Conservation (phyloP, 2,113 vertebrate genomes). For the Menidia beryllina region DNA sequence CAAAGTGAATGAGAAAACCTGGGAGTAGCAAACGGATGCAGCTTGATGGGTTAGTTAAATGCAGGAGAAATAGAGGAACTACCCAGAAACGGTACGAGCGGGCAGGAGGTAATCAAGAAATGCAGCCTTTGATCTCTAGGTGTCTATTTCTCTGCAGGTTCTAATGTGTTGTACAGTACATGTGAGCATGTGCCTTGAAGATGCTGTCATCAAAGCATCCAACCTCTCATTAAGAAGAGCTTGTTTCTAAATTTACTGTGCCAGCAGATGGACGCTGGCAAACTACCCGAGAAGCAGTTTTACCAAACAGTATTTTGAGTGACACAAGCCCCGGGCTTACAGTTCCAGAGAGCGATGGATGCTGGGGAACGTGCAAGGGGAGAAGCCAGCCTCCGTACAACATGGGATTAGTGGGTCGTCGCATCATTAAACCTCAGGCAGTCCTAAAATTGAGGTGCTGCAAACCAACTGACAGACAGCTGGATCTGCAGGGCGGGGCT, state of each 20-base stretch:
- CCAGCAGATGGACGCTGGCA: constrained; percentile 15
- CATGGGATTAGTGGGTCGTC: constrained; percentile 43
- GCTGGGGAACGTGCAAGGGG: constrained; percentile 37
- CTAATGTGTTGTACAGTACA: not conserved
- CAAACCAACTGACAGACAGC: constrained; percentile 62
- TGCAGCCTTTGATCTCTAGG: not conserved
- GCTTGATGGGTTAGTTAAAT: not conserved
- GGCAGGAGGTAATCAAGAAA: not conserved
- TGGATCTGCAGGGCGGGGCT: constrained; percentile 32
- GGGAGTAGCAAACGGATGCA: constrained; percentile 30
- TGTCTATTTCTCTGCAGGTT: not conserved
- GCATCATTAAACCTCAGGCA: constrained; percentile 58
- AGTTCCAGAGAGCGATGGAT: constrained; percentile 40
- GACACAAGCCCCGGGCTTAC: constrained; percentile 65
- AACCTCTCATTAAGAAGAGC: not conserved
- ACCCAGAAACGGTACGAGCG: not conserved
- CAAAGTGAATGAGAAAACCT: constrained; percentile 34
- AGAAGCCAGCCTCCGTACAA: constrained; percentile 57
- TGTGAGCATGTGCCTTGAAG: not conserved
- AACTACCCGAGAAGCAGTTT: constrained; percentile 49
- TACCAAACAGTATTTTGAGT: constrained; percentile 53
- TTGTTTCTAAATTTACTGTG: constrained; percentile 35
- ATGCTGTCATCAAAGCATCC: constrained; percentile 18
- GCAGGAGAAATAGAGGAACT: not conserved
- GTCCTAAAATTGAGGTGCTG: constrained; percentile 67